Evolutionary conservation across 2,113 vertebrate species (phyloP).

Genomic region (Podarcis cretensis): DNA sequence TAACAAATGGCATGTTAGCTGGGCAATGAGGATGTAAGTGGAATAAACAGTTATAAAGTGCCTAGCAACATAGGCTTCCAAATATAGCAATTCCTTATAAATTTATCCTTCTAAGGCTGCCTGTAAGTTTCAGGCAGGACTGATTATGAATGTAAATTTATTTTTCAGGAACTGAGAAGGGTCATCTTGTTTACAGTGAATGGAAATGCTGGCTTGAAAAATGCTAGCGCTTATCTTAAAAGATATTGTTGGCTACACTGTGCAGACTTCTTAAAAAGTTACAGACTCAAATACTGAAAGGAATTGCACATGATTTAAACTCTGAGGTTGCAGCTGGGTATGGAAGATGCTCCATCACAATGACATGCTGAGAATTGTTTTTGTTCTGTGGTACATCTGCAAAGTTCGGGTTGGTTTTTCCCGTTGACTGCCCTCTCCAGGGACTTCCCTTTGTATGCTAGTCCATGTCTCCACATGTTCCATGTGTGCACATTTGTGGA

Average conservation of each 20-base stretch:
- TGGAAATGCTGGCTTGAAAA: constrained; percentile 76
- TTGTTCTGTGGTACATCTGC: constrained; percentile 30
- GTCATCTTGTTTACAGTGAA: constrained; percentile 84
- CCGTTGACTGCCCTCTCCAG: background rate
- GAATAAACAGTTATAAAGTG: constrained; percentile 84
- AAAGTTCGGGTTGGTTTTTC: constrained; percentile 19
- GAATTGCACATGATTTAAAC: constrained; percentile 66
- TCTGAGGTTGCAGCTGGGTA: constrained; percentile 60
- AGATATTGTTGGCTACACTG: constrained; percentile 66
- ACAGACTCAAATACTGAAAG: constrained; percentile 56
- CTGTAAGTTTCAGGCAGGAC: constrained; percentile 80
- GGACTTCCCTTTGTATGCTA: background rate
- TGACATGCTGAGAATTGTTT: background rate
- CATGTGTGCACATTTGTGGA: background rate
- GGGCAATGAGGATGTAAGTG: constrained; percentile 77
- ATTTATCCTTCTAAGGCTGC: constrained; percentile 89
- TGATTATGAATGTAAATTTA: constrained; percentile 86
- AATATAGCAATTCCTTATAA: constrained; percentile 87
- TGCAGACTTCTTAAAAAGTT: constrained; percentile 51
- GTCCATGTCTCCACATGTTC: background rate
- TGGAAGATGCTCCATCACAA: constrained; percentile 46
- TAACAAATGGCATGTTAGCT: constrained; percentile 82
- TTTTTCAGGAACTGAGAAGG: constrained; percentile 84
- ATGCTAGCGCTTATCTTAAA: constrained; percentile 73
- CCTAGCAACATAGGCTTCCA: constrained; percentile 84